Base-by-base conservation (phyloP, 2,888 invertebrate species). In the Lordiphosa fenestrarum region DNA sequence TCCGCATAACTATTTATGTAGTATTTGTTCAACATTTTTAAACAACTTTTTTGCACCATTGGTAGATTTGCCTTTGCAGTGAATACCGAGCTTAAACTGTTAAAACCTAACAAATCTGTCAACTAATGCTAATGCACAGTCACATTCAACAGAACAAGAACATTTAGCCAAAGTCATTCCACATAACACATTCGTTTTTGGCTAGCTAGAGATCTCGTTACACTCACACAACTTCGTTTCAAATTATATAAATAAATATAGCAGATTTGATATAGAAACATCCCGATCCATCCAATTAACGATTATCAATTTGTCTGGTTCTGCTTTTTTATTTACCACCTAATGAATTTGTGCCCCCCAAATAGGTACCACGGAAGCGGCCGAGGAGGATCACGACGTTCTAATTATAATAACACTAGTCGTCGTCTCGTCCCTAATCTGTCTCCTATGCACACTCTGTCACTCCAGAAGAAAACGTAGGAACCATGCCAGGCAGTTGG, bases 401-500 rank as follows among this genome's bases (percentile, higher is more conserved):
- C 88, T 90, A 85, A 90, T 90, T 84, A 90, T 90, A 86, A 88
- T 87, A 87, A 88, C 87, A 86, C 88, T 89, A 85, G 86, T 87
- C 90, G 90, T 87, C 89, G 90, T 83, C 88, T 90, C 87, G 89
- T 89, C 88, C 90, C 90, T 90, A 90, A 90, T 89, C 84, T 90
- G 90, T 90, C 90, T 90, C 90, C 90, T 90, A 88, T 90, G 90
- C 90, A 90, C 88, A 88, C 90, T 90, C 74, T 90, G 87, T 90
- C 90, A 89, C 89, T 89, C 89, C 89, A 90, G 88, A 90, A 89
- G 89, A 90, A 90, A 89, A 86, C 90, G 90, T 86, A 89, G 88
- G 69, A 87, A 88, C 66, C 88, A 87, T 66, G 86, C 80, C 47
- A 86, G 90, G 59, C 90, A 90, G 72, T 78, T 90, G 75, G 90